A percentile compares a stretch with the other conserved stretches of the same genome.
Conservation (phyloP, 2,888 invertebrate genomes). For the Drosophila atroscutellata region DNA sequence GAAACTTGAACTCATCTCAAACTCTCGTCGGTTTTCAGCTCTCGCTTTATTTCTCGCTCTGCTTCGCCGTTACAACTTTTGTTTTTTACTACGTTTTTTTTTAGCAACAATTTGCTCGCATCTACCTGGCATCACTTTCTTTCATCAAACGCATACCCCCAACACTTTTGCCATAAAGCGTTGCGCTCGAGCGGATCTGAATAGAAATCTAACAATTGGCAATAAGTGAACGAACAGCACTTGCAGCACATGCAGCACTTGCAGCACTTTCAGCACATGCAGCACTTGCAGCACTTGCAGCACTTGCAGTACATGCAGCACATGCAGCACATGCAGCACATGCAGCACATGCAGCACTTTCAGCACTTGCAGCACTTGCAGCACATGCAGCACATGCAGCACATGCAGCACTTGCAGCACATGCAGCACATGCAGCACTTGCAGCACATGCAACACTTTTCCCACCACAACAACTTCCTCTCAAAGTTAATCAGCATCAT, state of each 20-base stretch:
- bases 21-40: background rate
- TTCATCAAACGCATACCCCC: background rate
- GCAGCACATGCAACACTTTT: no score
- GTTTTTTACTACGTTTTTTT: background rate
- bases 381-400: no score
- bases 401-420: no score
- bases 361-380: background rate
- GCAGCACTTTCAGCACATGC: no score
- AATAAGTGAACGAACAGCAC: background rate
- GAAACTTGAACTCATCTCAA: slow-evolving; percentile 45
- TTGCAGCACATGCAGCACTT: background rate
- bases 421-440: no score
- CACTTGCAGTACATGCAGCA: background rate
- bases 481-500: background rate
- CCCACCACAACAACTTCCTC: background rate
- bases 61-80: background rate
- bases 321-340: background rate
- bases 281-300: no score
- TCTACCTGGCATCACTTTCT: background rate
- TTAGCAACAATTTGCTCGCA: background rate
- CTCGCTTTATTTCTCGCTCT: background rate
- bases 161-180: background rate
- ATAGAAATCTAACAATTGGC: background rate
- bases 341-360: no score
- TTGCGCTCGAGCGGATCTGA: background rate